Conservation (phyloP, 37 sponge, comb jelly and placozoan genomes). For the Haliclona indistincta region DNA sequence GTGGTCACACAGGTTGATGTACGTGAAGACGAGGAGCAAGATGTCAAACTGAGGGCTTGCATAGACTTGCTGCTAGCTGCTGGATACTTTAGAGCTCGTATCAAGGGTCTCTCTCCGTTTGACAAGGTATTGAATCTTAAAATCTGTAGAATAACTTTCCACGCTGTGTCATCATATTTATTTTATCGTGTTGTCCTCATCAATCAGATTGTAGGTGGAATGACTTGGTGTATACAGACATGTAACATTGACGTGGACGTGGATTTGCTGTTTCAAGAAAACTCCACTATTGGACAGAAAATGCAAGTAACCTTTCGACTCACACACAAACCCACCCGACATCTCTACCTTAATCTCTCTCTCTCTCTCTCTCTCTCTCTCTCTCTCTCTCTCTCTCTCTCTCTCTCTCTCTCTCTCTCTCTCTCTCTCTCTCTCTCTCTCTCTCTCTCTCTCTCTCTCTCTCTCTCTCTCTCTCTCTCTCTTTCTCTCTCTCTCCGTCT, state of each 20-base stretch:
- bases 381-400: neutral
- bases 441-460: neutral
- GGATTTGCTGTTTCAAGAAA: slow-evolving; percentile 97
- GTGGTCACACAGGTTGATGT: slow-evolving; percentile 74
- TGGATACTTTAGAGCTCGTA: slow-evolving; percentile 97
- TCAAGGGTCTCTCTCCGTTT: slow-evolving; percentile 93
- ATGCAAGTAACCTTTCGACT: slow-evolving; percentile 87
- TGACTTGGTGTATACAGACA: slow-evolving; percentile 97
- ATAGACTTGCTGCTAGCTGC: slow-evolving; percentile 94
- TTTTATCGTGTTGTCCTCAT: neutral
- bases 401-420: slow-evolving; percentile 7
- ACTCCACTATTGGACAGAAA: slow-evolving; percentile 98
- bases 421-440: slow-evolving; percentile 1
- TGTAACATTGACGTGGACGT: slow-evolving; percentile 96
- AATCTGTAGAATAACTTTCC: too few species aligned
- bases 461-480: slow-evolving; percentile 9
- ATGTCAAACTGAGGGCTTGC: slow-evolving; percentile 81
- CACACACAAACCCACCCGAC: neutral
- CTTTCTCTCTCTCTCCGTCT: neutral
- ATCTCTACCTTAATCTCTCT: neutral
- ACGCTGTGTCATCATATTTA: too few species aligned
- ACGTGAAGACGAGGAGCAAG: slow-evolving; percentile 95
- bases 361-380: neutral
- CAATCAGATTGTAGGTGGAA: slow-evolving; percentile 89
- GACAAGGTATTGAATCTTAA: slow-evolving; percentile 94